Evolutionary conservation across 2,797 vertebrate species (phyloP).

Genomic region (Typhlichthys subterraneus): DNA sequence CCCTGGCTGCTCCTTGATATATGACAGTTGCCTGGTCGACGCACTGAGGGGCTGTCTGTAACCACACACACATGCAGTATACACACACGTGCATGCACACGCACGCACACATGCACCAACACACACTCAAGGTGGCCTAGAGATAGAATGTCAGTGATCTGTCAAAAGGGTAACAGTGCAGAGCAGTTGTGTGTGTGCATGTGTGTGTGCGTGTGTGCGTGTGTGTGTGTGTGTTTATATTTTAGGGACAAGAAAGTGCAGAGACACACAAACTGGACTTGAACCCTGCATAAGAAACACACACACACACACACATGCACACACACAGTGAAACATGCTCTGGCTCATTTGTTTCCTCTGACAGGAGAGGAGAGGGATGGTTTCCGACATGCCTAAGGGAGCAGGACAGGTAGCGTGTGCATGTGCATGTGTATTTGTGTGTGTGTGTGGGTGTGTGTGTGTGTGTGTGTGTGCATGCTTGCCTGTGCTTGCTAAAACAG

Average conservation of each 20-base stretch:
- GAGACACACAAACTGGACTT: conserved; percentile 51
- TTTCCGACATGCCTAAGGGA: conserved; percentile 37
- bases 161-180: conserved; percentile 64
- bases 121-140: conserved; percentile 42
- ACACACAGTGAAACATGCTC: conserved; percentile 56
- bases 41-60: conserved; percentile 45
- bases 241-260: conserved; percentile 22
- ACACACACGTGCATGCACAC: background rate
- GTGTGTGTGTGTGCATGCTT: background rate
- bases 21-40: conserved; percentile 65
- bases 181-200: conserved; percentile 46
- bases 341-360: conserved; percentile 70
- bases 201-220: conserved; percentile 13
- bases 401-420: conserved; percentile 41
- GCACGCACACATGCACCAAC: background rate
- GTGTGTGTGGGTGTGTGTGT: background rate
- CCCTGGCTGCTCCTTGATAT: conserved; percentile 53
- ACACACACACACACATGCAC: conserved; percentile 23
- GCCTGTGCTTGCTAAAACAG: background rate
- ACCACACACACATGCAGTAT: conserved; percentile 16
- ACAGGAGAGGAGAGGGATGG: conserved; percentile 63
- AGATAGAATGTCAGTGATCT: conserved; percentile 69
- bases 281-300: conserved; percentile 19
- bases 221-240: background rate
- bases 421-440: conserved; percentile 20